phyloP scores from a whole-genome alignment of 1,140 invertebrate genomes.

The Babylonia areolata region DNA sequence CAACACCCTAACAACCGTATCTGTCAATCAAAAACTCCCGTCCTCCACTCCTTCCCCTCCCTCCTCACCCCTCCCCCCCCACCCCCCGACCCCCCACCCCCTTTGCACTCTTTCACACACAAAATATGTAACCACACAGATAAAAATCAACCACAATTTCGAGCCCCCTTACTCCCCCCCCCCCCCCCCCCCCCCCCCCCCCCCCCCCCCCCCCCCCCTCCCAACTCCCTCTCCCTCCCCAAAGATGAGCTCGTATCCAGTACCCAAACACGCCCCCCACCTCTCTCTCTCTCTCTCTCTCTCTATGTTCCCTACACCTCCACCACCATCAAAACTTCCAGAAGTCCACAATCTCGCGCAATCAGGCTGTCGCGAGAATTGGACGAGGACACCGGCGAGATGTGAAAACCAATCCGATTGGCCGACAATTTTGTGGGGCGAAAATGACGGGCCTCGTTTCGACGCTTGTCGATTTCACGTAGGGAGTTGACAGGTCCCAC shows the following conservation, averaged over 20 bases:
- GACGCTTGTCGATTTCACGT: constrained; percentile 33
- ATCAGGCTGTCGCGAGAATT: constrained; percentile 33
- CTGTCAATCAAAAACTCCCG: too few species aligned
- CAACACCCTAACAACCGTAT: too few species aligned
- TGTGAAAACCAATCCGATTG: constrained; percentile 35
- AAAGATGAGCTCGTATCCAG: too few species aligned
- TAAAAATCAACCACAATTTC: background rate
- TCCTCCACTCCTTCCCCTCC: too few species aligned
- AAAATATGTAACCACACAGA: too few species aligned
- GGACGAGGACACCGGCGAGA: background rate
- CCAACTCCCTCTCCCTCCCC: too few species aligned
- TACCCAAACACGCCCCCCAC: too few species aligned
- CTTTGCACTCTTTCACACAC: too few species aligned
- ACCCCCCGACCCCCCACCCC: too few species aligned
- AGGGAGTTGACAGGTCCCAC: background rate
- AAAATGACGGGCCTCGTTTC: constrained; percentile 29
- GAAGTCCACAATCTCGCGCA: background rate
- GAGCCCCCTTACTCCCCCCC: background rate
- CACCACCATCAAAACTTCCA: background rate
- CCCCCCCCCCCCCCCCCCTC: background rate
- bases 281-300: too few species aligned
- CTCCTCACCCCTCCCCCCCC: too few species aligned
- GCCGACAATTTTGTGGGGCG: constrained; percentile 31
- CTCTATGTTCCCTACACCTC: too few species aligned
- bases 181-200: background rate